Conservation (phyloP, 2,888 invertebrate species). For the Ochropleura leucogaster region DNA sequence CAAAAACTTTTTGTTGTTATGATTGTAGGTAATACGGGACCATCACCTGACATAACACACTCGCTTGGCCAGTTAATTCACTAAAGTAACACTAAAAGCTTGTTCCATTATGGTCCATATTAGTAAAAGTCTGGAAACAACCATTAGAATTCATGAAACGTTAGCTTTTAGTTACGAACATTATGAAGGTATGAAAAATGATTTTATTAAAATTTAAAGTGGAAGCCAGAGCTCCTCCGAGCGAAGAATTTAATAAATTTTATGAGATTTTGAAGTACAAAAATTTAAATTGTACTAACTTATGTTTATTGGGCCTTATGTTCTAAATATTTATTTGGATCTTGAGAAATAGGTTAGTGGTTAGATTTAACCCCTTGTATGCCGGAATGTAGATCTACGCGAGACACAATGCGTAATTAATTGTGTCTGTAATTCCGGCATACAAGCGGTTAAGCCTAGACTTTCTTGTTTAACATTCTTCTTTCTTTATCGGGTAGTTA, state of each 20-base stretch:
- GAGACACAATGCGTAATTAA: no score
- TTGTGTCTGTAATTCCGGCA: no score
- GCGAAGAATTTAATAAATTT: slow-evolving; percentile 79
- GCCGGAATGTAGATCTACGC: no score
- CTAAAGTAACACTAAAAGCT: slow-evolving; percentile 20
- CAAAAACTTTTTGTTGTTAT: background rate
- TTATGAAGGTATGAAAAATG: slow-evolving; percentile 72
- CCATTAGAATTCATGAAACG: slow-evolving; percentile 54
- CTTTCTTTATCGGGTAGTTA: no score
- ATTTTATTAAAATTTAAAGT: slow-evolving; percentile 77
- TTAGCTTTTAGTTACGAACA: slow-evolving; percentile 39
- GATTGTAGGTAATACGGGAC: background rate
- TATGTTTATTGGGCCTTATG: slow-evolving; percentile 8
- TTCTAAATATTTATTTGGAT: background rate
- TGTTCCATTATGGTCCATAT: slow-evolving; percentile 11
- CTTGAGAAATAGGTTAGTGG: background rate
- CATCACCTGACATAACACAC: background rate
- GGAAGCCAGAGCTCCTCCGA: slow-evolving; percentile 69
- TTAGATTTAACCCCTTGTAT: no score
- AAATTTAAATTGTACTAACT: slow-evolving; percentile 32
- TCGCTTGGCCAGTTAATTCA: slow-evolving; percentile 2
- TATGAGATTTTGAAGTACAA: slow-evolving; percentile 73
- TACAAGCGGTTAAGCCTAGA: no score
- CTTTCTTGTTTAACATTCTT: no score
- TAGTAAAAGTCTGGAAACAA: slow-evolving; percentile 36